A percentile compares a stretch with the other conserved stretches of the same genome.
Evolutionary conservation across 2,888 invertebrate species (phyloP).

Genomic region (Eulithis prunata): DNA sequence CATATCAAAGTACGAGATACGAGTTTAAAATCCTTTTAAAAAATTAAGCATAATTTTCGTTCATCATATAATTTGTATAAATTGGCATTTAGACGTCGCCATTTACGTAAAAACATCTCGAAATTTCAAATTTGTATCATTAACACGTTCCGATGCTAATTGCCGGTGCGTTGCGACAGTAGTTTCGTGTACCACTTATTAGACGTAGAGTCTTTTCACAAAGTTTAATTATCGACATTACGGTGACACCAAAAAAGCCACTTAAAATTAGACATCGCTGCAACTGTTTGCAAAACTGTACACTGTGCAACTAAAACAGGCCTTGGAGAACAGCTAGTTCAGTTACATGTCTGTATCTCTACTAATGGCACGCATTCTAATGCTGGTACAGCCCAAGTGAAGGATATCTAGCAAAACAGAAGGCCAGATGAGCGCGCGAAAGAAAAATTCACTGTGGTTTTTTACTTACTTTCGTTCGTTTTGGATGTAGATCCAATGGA

Average conservation of each 20-base stretch:
- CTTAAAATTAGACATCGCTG: slow-evolving; percentile 60
- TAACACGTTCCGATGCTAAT: slow-evolving; percentile 79
- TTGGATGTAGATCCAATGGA: no score
- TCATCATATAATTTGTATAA: slow-evolving; percentile 35
- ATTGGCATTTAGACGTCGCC: slow-evolving; percentile 44
- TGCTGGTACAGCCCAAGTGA: background rate
- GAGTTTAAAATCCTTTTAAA: background rate
- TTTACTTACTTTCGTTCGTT: no score
- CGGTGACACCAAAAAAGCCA: slow-evolving; percentile 70
- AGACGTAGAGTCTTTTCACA: slow-evolving; percentile 69
- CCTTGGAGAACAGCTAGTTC: slow-evolving; percentile 14
- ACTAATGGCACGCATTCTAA: background rate
- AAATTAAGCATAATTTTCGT: slow-evolving; percentile 10
- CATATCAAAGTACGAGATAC: background rate
- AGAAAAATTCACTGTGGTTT: no score
- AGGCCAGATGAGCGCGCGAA: no score
- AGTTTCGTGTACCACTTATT: slow-evolving; percentile 79
- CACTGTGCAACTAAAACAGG: slow-evolving; percentile 51
- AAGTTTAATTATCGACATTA: slow-evolving; percentile 81
- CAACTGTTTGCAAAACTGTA: slow-evolving; percentile 71
- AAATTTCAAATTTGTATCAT: slow-evolving; percentile 72
- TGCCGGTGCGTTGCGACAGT: slow-evolving; percentile 68
- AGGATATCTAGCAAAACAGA: background rate
- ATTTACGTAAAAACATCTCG: slow-evolving; percentile 59
- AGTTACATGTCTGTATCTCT: background rate